Conservation (phyloP, 2,113 vertebrate genomes). For the Merops nubicus region DNA sequence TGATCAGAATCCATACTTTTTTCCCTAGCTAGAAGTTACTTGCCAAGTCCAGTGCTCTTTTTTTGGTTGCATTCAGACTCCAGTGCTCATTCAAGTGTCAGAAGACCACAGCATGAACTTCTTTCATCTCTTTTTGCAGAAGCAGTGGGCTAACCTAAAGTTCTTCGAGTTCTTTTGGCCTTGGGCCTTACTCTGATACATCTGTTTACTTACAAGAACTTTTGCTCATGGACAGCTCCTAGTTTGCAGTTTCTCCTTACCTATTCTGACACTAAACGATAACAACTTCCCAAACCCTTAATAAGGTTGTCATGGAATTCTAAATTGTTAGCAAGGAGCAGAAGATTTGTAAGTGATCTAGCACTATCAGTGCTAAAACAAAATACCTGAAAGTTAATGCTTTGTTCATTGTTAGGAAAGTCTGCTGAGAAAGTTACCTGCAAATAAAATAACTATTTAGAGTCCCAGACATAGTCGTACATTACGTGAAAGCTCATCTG, state of each 20-base stretch:
- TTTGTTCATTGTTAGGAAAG: not conserved
- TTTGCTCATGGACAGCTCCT: not conserved
- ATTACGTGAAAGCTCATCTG: not conserved
- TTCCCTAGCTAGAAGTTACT: not conserved
- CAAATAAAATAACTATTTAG: not conserved
- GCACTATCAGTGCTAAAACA: not conserved
- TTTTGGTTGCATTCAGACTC: fast-evolving
- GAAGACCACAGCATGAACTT: not conserved
- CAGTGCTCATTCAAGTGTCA: not conserved
- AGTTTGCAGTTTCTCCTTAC: not conserved
- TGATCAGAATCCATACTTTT: not conserved
- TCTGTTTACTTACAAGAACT: not conserved
- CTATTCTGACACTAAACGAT: not conserved
- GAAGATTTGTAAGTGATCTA: not conserved
- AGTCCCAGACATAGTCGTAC: not conserved
- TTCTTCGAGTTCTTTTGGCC: not conserved
- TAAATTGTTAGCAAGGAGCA: not conserved
- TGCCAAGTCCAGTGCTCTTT: not conserved
- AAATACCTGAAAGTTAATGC: not conserved
- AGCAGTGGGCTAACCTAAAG: not conserved
- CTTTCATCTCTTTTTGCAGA: not conserved
- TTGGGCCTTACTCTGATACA: not conserved
- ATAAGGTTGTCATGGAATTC: not conserved
- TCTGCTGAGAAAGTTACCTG: not conserved
- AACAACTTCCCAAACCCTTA: not conserved